Evolutionary conservation across 1,140 invertebrate species (phyloP), one percentile per base, ranked within the genome.

Genomic region (Ephestia elutella): DNA sequence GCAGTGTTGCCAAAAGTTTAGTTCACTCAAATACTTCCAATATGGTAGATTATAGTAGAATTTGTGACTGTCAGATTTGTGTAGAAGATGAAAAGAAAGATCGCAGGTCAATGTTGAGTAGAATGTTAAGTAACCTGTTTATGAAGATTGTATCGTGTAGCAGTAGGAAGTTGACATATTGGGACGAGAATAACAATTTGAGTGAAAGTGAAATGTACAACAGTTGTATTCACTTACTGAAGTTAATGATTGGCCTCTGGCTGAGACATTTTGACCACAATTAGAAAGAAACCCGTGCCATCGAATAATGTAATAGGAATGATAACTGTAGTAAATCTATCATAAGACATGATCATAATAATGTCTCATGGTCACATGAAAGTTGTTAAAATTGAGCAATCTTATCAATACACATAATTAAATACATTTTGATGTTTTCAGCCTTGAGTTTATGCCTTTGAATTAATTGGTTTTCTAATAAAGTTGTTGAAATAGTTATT

Each of bases 211-310:
- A 86, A 75, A 86, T 86, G 82, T 84, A 71, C 51, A 74, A 44
- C 30, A 79, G 82, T 63, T 56, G 85, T 32, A 71, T 86, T 62
- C 68, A 85, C 59, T 56, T 85, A 18, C 59, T 87, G 49, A 85
- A 85, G 56, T 73, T 85, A 58, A 62, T 87, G 62, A 65, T 87
- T 49, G 83, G 83, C 54, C 69, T 87, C 49, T 87, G 85, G 85
- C 75, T 87, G 55, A 74, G 85, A 44, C 82, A 87, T 75, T 75
- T 80, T 19, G 82, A 83, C 73, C 85, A 87, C 62, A 87, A 79
- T 69, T 65, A 44, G 13, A 15, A 15, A 44, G 13, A 15, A 15
- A 17, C 13, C 13, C 38, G 38, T 44, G 38, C 38, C 38, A 44
- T 44, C 11, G 8, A 13, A 10, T 2, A 38, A 8, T 38, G 8